These are phyloP conservation scores for Gari tellinella DNA, from an alignment of 2,888 invertebrate genomes.

Conservation along the genomic window DNA sequence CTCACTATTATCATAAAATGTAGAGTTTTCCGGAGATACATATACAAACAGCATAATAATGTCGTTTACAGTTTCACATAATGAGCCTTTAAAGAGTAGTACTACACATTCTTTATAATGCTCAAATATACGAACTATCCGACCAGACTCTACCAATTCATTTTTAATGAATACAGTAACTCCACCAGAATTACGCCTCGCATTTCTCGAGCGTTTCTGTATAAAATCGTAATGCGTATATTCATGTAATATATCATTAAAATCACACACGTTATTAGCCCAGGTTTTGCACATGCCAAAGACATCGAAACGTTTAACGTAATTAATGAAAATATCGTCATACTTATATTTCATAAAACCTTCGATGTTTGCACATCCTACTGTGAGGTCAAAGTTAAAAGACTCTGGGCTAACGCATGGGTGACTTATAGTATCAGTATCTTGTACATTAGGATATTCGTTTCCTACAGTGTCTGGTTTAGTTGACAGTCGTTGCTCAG, in stretches of 20 bases:
- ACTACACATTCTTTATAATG: background rate
- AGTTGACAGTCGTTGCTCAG: too few relatives aligned
- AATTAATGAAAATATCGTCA: background rate
- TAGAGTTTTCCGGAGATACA: constrained; percentile 6
- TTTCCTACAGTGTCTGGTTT: too few relatives aligned
- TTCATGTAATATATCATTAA: background rate
- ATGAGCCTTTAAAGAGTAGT: background rate
- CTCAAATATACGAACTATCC: background rate
- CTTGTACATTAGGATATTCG: too few relatives aligned
- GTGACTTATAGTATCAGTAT: too few relatives aligned
- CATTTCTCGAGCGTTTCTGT: too few relatives aligned
- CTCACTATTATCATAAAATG: background rate
- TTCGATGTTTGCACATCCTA: background rate
- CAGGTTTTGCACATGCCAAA: constrained; percentile 1
- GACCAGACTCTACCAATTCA: background rate
- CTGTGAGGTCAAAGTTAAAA: too few relatives aligned
- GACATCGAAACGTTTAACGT: background rate
- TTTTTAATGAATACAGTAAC: constrained; percentile 1
- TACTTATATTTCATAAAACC: background rate
- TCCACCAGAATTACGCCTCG: background rate
- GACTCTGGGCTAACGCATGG: too few relatives aligned
- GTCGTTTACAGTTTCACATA: background rate
- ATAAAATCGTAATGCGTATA: background rate
- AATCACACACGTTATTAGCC: background rate
- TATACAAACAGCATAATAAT: constrained; percentile 5